Evolutionary conservation across 2,888 invertebrate species (phyloP), one percentile per base, ranked within the genome.

Genomic region (Drosophila hawaiiensis): DNA sequence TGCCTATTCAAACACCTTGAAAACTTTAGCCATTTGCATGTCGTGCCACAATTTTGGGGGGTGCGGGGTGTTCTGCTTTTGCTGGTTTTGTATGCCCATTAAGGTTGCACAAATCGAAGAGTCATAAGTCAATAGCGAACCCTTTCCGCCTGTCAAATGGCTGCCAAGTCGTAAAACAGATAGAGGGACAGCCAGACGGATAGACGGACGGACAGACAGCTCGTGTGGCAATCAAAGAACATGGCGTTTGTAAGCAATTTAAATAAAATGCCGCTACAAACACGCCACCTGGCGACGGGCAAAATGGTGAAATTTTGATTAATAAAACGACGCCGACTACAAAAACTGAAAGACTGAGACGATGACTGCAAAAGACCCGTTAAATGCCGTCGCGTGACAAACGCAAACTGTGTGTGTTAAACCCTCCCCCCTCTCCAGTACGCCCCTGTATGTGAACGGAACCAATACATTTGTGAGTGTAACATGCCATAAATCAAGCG

Each of bases 321-420:
- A 82, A 83, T 85, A 82, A 83, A 90, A 82, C 78, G 73, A 75
- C 52, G 67, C 72, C 84, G 70, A 76, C 69, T 50, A 56, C 41
- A 62, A 62, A 25, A 9, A 25, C 47, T 39, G 59, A 61, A 49
- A 61, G 61, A 67, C 39, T 31, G 58, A 60, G 56, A 63, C 66
- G 56, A 73, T 47, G 22, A 55, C 55, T 39, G 28, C 19, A 28
- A 56, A 56, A 58, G 71, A 71, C 60, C 78, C 82, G 75, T 82
- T 86, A 88, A 90, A 90, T 77, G 91, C 67, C 81, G 79, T 88
- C 56, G 87, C 87, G 87, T 88, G 87, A 88, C 87, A 80, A 88
- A 89, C 89, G 84, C 87, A 89, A 90, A 87, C 89, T 82, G 83
- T 84, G 82, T 64, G 52, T 55, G 37, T 25, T 22, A 54, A 35